Base-by-base conservation (phyloP, 1,140 invertebrate species). In the Panonychus citri region DNA sequence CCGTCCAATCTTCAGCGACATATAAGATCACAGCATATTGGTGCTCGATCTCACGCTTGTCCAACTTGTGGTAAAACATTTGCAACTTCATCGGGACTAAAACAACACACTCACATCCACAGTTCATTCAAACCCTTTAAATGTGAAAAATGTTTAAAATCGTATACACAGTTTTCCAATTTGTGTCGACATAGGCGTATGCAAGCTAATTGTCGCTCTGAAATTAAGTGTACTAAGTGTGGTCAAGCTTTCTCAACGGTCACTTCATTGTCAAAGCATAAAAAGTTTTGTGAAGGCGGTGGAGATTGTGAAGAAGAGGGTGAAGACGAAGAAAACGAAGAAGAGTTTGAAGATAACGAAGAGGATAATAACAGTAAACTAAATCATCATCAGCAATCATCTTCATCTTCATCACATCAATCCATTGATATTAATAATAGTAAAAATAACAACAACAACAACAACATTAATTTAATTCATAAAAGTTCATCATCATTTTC, bases 81-180 rank as follows among this genome's bases (percentile, higher is more conserved):
- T 70, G 88, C 84, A 12, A 94, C 90, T 25, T 88, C 84, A 52
- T 93, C 87, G 48, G 95, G 95, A 10, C 75, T 99, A 34, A 99
- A 98, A 70, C 95, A 99, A 69, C 95, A 99, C 73, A 91, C 88
- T 26, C 94, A 98, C 72, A 99, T 99, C 60, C 95, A 99, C 74
- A 93, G 86, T 63, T 91, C 84, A 64, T 81, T 95, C 49, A 99
- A 99, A 70, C 95, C 94, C 3, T 98, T 98, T 70, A 82, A 85
- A 73, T 94, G 87, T 69, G 85, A 90, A 68, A 60, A 64, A 8
- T 74, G 72, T 68, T 79, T 81, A 57, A 82, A 88, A 77, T 80
- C 90, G 1, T 99, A 99, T 73, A 99, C 95, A 0, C 95, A 99
- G 73, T 99, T 99, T 70, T 97, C 93, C 15, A 99, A 99, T 69